Evolutionary conservation across 2,888 invertebrate genomes (phyloP).

Genomic region (Mystacides longicornis): DNA sequence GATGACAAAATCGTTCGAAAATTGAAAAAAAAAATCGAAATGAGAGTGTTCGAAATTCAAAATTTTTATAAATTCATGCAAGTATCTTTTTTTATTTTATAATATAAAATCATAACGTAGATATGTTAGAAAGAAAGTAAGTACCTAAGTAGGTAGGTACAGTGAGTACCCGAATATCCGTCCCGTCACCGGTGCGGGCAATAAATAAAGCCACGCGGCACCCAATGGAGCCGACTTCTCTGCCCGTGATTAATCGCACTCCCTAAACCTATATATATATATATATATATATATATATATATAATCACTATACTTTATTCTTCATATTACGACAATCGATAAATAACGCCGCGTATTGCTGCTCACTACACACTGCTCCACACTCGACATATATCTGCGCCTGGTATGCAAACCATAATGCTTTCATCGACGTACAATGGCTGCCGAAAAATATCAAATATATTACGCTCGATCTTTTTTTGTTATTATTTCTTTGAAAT

Average conservation of each 20-base stretch:
- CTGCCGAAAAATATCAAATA: constrained; percentile 10
- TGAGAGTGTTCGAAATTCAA: no score
- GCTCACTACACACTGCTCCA: neutral
- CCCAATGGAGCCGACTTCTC: constrained; percentile 25
- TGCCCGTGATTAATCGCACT: constrained; percentile 23
- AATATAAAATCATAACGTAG: no score
- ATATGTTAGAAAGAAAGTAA: neutral
- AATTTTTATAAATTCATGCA: no score
- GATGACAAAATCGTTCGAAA: no score
- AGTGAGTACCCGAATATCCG: constrained; percentile 3
- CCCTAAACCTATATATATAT: constrained; percentile 16
- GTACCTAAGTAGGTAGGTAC: constrained; percentile 1
- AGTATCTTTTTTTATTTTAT: no score
- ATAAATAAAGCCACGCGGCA: constrained; percentile 21
- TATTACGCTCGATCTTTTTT: neutral
- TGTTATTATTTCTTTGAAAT: constrained; percentile 1
- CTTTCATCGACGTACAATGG: constrained; percentile 23
- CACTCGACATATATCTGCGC: neutral
- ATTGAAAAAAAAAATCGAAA: no score
- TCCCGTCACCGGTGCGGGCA: constrained; percentile 7
- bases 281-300: neutral
- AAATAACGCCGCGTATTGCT: constrained; percentile 20
- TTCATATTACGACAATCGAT: constrained; percentile 15
- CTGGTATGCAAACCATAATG: constrained; percentile 22
- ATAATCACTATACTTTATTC: neutral